These are phyloP conservation scores for Passer domesticus DNA, from an alignment of 2,113 vertebrate species.

Conservation along the genomic window DNA sequence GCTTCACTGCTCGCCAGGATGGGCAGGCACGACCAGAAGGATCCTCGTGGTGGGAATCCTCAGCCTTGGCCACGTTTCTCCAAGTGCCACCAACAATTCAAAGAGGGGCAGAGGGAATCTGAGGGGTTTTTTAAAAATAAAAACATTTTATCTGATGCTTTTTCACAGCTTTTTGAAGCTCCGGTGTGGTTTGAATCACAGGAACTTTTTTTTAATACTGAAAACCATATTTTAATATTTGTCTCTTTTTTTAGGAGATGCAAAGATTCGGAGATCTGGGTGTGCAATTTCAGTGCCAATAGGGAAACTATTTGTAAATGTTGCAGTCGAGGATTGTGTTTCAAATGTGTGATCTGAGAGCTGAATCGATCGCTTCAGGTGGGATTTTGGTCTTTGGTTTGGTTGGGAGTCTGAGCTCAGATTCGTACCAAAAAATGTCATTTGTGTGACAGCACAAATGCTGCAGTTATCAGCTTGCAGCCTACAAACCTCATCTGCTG, in stretches of 20 bases:
- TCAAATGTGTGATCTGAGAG: conserved; percentile 19
- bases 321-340: conserved; percentile 4
- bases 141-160: background rate
- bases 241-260: conserved; percentile 56
- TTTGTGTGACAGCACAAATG: background rate
- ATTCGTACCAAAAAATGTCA: background rate
- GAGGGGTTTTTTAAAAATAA: background rate
- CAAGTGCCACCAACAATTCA: background rate
- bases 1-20: conserved; percentile 66
- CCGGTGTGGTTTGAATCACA: background rate
- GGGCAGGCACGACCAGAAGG: conserved; percentile 41
- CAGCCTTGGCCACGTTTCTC: background rate
- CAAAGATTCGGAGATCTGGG: background rate
- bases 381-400: background rate
- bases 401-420: background rate
- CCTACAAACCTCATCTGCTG: background rate
- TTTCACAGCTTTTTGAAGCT: conserved; percentile 34
- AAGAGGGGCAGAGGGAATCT: background rate
- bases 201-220: conserved; percentile 6
- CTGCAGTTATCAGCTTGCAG: background rate
- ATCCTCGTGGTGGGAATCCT: background rate
- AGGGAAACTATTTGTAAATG: conserved; percentile 13
- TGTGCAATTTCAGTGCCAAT: conserved; percentile 37
- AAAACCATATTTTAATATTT: conserved; percentile 34
- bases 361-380: conserved; percentile 33